phyloP scores from a whole-genome alignment of 2,888 invertebrate species.

The Steromphala cineraria region DNA sequence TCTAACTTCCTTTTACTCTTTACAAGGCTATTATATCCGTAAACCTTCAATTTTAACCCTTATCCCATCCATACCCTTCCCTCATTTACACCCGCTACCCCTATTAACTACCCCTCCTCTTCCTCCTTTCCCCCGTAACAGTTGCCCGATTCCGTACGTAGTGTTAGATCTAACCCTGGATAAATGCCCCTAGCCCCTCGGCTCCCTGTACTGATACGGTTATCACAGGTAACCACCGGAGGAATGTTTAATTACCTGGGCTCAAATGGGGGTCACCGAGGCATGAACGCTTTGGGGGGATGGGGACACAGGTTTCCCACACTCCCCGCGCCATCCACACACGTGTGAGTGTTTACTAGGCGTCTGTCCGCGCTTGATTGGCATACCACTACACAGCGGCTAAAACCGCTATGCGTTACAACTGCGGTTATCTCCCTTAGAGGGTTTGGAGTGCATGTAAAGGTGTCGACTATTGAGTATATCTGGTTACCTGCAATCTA shows the following conservation, averaged over 20 bases:
- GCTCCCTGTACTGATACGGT: too few relatives aligned
- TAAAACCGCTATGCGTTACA: background rate
- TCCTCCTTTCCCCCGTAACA: background rate
- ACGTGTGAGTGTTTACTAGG: slow-evolving; percentile 17
- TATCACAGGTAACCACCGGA: background rate
- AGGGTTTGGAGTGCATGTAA: too few relatives aligned
- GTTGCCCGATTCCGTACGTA: background rate
- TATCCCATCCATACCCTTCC: background rate
- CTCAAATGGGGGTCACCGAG: slow-evolving; percentile 9
- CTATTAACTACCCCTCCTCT: background rate
- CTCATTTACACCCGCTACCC: background rate
- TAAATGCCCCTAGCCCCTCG: too few relatives aligned
- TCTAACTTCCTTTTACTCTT: too few relatives aligned
- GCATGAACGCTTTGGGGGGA: background rate
- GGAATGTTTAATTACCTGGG: slow-evolving; percentile 11
- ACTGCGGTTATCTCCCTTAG: background rate
- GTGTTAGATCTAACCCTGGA: background rate
- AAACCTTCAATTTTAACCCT: background rate
- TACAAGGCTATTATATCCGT: background rate
- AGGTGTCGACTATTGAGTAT: too few relatives aligned
- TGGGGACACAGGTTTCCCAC: slow-evolving; percentile 12
- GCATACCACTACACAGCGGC: slow-evolving; percentile 5
- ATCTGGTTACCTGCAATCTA: too few relatives aligned
- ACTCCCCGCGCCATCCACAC: slow-evolving; percentile 1
- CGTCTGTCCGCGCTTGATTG: slow-evolving; percentile 4